Evolutionary conservation across 2,797 vertebrate species (phyloP).

Genomic region (Anisognathus igniventris): DNA sequence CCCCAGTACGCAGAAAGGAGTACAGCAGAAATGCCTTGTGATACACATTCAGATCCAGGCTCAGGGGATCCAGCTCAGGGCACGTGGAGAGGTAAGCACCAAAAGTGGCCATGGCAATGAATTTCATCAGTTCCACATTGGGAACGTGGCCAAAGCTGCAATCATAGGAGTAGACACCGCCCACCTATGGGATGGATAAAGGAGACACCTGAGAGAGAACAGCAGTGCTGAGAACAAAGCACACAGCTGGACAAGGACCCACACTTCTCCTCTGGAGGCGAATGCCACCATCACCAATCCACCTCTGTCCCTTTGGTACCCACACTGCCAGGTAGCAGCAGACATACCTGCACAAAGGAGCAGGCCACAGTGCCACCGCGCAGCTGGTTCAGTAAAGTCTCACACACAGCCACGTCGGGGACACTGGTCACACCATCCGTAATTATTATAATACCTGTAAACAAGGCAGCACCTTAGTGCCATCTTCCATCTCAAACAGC

Average conservation of each 20-base stretch:
- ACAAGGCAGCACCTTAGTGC: background rate
- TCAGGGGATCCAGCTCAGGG: slow-evolving; percentile 81
- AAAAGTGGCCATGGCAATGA: slow-evolving; percentile 95
- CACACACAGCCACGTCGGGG: slow-evolving; percentile 93
- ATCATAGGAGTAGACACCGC: slow-evolving; percentile 93
- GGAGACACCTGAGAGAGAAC: background rate
- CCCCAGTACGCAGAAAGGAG: slow-evolving; percentile 90
- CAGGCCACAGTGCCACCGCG: slow-evolving; percentile 93
- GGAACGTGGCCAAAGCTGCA: slow-evolving; percentile 97
- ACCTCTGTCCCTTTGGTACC: background rate
- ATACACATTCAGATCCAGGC: slow-evolving; percentile 89
- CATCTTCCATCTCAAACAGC: background rate
- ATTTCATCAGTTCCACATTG: slow-evolving; percentile 98
- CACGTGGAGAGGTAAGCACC: slow-evolving; percentile 93
- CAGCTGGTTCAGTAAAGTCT: slow-evolving; percentile 94
- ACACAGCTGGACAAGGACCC: background rate
- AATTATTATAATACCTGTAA: slow-evolving; percentile 93
- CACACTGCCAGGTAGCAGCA: background rate
- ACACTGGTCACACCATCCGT: slow-evolving; percentile 97
- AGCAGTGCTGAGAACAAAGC: background rate
- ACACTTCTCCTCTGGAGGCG: background rate
- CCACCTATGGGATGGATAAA: slow-evolving; percentile 79
- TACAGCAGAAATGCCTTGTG: slow-evolving; percentile 94
- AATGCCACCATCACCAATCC: background rate
- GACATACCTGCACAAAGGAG: slow-evolving; percentile 92